phyloP scores from a whole-genome alignment of 2,888 invertebrate species.

The Sesamia inferens region DNA sequence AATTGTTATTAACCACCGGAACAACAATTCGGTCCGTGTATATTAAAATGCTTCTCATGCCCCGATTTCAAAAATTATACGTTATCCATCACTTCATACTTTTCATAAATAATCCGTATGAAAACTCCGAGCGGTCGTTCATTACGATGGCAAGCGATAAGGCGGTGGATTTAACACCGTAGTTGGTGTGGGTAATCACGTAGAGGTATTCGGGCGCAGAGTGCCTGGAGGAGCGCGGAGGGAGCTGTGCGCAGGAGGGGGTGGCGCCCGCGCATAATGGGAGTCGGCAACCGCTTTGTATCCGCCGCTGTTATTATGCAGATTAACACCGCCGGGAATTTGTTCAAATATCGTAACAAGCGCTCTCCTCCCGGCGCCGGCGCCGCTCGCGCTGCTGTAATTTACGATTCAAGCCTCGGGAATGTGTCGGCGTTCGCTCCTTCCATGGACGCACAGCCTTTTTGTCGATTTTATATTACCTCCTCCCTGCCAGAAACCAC shows the following conservation, averaged over 20 bases:
- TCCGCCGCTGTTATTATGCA: constrained; percentile 89
- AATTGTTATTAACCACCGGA: constrained; percentile 41
- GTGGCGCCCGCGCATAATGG: constrained; percentile 89
- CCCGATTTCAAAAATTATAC: constrained; percentile 60
- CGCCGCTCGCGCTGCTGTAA: constrained; percentile 85
- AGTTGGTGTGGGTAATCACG: constrained; percentile 67
- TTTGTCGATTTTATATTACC: constrained; percentile 80
- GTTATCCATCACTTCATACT: constrained; percentile 61
- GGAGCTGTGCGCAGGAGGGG: constrained; percentile 72
- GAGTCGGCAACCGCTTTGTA: constrained; percentile 88
- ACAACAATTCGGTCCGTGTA: constrained; percentile 27
- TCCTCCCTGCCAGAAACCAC: constrained; percentile 73
- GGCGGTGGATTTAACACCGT: constrained; percentile 75
- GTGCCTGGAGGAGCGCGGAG: constrained; percentile 62
- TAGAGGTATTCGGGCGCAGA: constrained; percentile 66
- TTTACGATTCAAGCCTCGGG: constrained; percentile 86
- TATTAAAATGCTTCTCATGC: constrained; percentile 42
- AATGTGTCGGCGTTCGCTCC: constrained; percentile 85
- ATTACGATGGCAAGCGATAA: constrained; percentile 79
- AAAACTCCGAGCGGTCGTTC: constrained; percentile 71
- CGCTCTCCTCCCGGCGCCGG: constrained; percentile 88
- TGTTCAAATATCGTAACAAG: constrained; percentile 90
- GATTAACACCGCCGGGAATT: constrained; percentile 90
- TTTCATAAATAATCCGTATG: constrained; percentile 70
- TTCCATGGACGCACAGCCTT: constrained; percentile 75